Evolutionary conservation across 2,888 invertebrate genomes (phyloP), one percentile per base, ranked within the genome.

Genomic region (Sepioteuthis lessoniana): DNA sequence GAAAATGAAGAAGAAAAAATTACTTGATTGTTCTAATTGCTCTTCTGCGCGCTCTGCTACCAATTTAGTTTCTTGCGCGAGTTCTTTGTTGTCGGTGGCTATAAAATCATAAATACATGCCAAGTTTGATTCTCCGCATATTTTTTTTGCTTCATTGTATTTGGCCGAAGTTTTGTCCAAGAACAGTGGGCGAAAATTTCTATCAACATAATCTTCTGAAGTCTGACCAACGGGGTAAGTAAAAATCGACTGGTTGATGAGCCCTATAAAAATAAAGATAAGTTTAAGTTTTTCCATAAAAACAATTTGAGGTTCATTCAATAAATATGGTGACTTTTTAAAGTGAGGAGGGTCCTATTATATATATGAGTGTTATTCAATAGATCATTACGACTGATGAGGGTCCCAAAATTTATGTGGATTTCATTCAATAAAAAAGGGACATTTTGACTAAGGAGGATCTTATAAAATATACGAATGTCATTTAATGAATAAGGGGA

Each of bases 21-120:
- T 46, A 92, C 92, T 46, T 92, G 92, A 31, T n/a, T n/a, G 16
- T 31, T 46, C 10, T 0, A 92, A 8, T 1, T 46, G 31, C 1
- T 25, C 19, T 13, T 8, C 21, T 47, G 92, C 92, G 10, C 3
- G 1, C 0, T 31, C 31, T 1, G 42, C 92, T 5, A 16, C 16
- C 4, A n/a, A 1, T 47, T 46, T 16, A 10, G 42, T 92, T 31
- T 31, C 16, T 10, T 46, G 19, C 13, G 92, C 92, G 7, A 92
- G 31, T 0, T 0, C 28, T 92, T 92, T 47, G 47, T 92, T 47
- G 4, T n/a, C 92, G 8, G 92, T 92, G 8, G 92, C 92, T 0
- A 92, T 92, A 31, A 47, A 92, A 47, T 92, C 92, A 92, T 46
- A 92, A n/a, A 92, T 92, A 42, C 92, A 92, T 3, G 42, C 38